A percentile compares a stretch with the other conserved stretches of the same genome.
Conservation (phyloP, 2,113 vertebrate genomes). For the Lophura nycthemera region DNA sequence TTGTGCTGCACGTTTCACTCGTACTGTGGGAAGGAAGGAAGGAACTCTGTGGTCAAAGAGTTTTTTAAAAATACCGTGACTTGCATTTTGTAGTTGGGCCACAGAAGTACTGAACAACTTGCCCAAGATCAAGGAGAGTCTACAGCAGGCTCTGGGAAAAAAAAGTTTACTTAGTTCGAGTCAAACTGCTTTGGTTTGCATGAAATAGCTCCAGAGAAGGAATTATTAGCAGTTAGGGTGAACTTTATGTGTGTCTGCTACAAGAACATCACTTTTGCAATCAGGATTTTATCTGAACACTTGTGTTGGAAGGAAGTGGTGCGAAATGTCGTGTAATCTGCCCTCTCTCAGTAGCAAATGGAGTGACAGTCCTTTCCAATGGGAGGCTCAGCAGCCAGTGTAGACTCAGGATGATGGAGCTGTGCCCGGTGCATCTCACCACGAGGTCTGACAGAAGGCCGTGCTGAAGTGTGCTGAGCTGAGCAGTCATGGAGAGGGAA, state of each 20-base stretch:
- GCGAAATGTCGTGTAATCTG: neutral
- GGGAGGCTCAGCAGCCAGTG: neutral
- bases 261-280: neutral
- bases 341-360: neutral
- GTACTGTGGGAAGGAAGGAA: neutral
- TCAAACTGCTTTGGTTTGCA: neutral
- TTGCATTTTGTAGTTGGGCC: neutral
- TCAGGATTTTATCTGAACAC: neutral
- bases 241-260: neutral
- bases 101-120: neutral
- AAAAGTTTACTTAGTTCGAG: neutral
- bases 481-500: neutral
- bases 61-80: neutral
- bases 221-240: neutral
- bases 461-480: neutral
- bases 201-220: neutral
- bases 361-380: neutral
- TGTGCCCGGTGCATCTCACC: neutral
- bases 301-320: neutral
- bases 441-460: neutral
- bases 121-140: neutral
- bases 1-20: neutral
- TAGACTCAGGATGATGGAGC: too few relatives aligned
- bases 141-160: neutral
- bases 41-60: neutral